phyloP scores from a whole-genome alignment of 2,797 vertebrate species.

The Aotus griseimembra region DNA sequence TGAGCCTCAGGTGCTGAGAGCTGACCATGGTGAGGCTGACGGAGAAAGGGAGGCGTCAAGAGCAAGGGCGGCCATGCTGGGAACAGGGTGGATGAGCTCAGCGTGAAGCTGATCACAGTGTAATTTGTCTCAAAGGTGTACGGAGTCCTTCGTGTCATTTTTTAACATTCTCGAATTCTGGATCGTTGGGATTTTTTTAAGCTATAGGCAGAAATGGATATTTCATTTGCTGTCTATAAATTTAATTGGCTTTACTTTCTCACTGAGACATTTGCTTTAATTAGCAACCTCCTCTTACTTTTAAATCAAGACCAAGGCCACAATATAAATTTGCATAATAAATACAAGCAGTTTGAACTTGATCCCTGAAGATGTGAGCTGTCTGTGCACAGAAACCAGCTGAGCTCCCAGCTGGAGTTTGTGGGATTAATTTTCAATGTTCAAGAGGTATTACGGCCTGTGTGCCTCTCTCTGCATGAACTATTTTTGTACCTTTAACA shows the following conservation, averaged over 20 bases:
- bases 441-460: not conserved
- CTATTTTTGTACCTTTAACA: not conserved
- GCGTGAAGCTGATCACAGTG: not conserved
- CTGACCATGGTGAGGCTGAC: not conserved
- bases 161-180: not conserved
- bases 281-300: conserved; percentile 44
- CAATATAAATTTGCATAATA: conserved; percentile 13
- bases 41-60: not conserved
- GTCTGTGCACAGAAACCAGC: conserved; percentile 55
- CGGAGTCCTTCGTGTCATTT: not conserved
- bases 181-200: not conserved
- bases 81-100: too few species aligned
- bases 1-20: not conserved
- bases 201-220: not conserved
- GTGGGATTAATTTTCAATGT: conserved; percentile 64
- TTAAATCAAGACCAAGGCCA: conserved; percentile 38
- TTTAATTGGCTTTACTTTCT: not conserved
- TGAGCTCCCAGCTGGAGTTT: conserved; percentile 29
- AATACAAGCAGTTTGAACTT: conserved; percentile 58
- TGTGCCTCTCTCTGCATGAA: not conserved
- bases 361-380: conserved; percentile 71
- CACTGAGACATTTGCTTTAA: conserved; percentile 44
- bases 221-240: not conserved
- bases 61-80: not conserved
- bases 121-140: not conserved